A percentile compares a stretch with the other conserved stretches of the same genome.
These are phyloP conservation scores for Ondatra zibethicus DNA, from an alignment of 2,113 vertebrate genomes.

Conservation along the genomic window DNA sequence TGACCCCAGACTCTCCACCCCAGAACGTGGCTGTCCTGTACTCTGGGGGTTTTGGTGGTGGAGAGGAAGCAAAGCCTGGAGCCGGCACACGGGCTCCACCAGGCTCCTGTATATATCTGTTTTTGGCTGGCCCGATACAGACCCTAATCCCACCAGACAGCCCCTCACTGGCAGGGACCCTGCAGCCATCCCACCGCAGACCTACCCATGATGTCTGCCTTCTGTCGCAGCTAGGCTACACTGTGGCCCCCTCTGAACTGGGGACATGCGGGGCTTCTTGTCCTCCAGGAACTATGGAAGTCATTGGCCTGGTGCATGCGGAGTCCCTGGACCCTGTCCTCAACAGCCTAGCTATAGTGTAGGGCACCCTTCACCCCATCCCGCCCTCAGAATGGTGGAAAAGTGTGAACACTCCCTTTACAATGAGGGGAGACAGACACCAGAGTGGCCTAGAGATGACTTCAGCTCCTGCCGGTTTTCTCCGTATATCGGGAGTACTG, in stretches of 20 bases:
- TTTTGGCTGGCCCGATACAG: not conserved
- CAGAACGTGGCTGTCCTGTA: no score
- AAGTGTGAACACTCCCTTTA: not conserved
- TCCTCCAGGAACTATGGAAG: not conserved
- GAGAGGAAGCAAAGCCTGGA: not conserved
- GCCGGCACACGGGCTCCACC: accelerated
- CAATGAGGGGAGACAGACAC: not conserved
- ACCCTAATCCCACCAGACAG: not conserved
- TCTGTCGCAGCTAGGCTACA: not conserved
- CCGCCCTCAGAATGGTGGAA: not conserved
- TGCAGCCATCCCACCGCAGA: no score
- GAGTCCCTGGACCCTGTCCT: not conserved
- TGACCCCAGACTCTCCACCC: not conserved
- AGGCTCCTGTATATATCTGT: not conserved
- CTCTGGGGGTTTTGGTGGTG: not conserved
- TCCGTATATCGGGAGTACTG: not conserved
- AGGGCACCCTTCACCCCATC: not conserved
- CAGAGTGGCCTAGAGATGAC: not conserved
- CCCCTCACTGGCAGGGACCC: not conserved
- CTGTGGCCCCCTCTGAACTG: not conserved
- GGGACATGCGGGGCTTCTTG: not conserved
- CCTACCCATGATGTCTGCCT: not conserved
- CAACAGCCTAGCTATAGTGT: no score
- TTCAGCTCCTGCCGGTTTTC: not conserved
- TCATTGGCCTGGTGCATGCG: not conserved